Conservation (phyloP, 2,113 vertebrate genomes). For the Potamarius usumacintae region DNA sequence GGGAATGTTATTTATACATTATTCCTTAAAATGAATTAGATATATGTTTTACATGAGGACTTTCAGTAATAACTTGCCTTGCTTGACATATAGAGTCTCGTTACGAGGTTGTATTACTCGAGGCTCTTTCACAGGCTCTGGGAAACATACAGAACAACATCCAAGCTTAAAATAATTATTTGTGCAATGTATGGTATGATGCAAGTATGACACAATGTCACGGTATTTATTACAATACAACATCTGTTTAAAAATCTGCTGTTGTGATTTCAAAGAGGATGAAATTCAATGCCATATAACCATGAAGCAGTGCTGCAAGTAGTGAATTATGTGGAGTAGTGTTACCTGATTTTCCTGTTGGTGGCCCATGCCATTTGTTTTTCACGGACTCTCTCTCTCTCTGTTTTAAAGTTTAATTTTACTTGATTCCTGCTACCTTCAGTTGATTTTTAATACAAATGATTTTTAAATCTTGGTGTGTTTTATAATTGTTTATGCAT, state of each 20-base stretch:
- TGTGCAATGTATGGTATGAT: not conserved
- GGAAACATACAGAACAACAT: not conserved
- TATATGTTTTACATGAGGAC: not conserved
- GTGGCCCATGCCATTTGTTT: too few relatives aligned
- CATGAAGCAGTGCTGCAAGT: not conserved
- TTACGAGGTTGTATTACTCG: constrained; percentile 13
- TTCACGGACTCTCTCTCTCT: too few relatives aligned
- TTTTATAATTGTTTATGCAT: not conserved
- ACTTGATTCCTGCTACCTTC: too few relatives aligned
- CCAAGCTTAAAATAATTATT: not conserved
- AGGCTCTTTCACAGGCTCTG: not conserved
- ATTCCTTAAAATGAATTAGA: not conserved
- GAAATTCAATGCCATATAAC: not conserved
- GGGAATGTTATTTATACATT: not conserved
- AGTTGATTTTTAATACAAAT: too few relatives aligned
- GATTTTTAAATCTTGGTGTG: too few relatives aligned
- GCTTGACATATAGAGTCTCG: constrained; percentile 5
- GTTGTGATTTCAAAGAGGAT: not conserved
- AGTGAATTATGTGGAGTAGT: not conserved
- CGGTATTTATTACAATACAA: not conserved
- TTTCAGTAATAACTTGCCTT: constrained; percentile 11
- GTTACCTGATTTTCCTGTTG: too few relatives aligned
- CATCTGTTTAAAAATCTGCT: not conserved
- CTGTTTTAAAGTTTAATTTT: too few relatives aligned
- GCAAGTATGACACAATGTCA: not conserved